Evolutionary conservation across 2,797 vertebrate genomes (phyloP), one percentile per base, ranked within the genome.

Genomic region (Myioborus miniatus): DNA sequence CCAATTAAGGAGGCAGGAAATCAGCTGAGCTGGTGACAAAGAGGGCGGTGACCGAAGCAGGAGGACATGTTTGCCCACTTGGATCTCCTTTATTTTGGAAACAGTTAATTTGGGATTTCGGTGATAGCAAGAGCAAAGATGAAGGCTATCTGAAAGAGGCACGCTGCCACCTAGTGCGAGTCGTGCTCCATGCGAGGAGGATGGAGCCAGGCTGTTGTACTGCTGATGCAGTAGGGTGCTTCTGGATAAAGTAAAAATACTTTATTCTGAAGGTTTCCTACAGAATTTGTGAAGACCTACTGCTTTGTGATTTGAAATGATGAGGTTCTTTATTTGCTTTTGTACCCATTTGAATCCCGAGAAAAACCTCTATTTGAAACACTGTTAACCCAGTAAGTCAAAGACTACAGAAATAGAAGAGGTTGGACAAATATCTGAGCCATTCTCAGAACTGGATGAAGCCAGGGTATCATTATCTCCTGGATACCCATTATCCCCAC

Each of bases 141-240:
- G 43, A 58, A 39, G 44, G 43, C 11, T 19, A 0, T 17, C 39
- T 10, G 6, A 36, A 75, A 50, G 80, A 30, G 15, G 4, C 23
- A 11, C 10, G n/a, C 92, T 96, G 96, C 94, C 94, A 86, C 86
- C 96, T 94, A 67, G 62, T 16, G 95, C 11, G 3, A 32, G 19
- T 37, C 15, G 0, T 7, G 36, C 49, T 46, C 19, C 6, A 18
- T 21, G 79, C 16, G 11, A 53, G 56, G 41, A 22, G 46, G 0
- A n/a, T 20, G 7, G 22, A 26, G 20, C 11, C 16, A 17, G 27
- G 14, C 41, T 27, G 9, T 22, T 53, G 27, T 10, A 11, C 22
- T 49, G 0, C 23, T 12, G 9, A 9, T 41, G 19, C 15, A 5
- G 3, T 2, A 12, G 9, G 8, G 2, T 21, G 41, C 37, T 46